These are phyloP conservation scores for Hecatera dysodea DNA, from an alignment of 2,888 invertebrate species.

Conservation along the genomic window DNA sequence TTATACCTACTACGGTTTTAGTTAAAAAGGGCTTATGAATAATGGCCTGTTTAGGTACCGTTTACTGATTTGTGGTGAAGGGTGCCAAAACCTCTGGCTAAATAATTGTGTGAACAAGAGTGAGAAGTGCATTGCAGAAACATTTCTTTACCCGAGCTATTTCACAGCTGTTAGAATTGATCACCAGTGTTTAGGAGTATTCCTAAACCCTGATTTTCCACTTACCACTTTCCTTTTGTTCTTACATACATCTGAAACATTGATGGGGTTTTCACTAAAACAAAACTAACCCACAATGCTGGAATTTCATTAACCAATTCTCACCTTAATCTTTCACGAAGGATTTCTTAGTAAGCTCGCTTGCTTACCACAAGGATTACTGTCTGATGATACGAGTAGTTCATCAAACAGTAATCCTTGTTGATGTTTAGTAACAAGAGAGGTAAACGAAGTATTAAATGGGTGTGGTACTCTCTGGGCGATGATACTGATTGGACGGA, in stretches of 20 bases:
- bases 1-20: slow-evolving; percentile 25
- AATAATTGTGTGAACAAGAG: not conserved
- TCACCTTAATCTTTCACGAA: slow-evolving; percentile 21
- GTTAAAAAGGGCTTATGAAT: slow-evolving; percentile 37
- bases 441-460: no score
- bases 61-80: slow-evolving; percentile 14
- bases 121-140: slow-evolving; percentile 5
- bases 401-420: no score
- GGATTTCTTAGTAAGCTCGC: slow-evolving; percentile 25
- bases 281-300: not conserved
- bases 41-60: slow-evolving; percentile 11
- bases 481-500: no score
- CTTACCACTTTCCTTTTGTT: no score
- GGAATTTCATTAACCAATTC: not conserved
- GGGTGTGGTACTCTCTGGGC: no score
- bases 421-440: no score
- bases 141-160: not conserved
- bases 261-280: not conserved
- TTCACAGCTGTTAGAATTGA: slow-evolving; percentile 24
- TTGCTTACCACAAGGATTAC: slow-evolving; percentile 39
- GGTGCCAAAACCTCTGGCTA: not conserved
- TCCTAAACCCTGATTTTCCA: not conserved
- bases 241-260: not conserved
- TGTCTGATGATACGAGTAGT: no score
- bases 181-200: slow-evolving; percentile 39